Base-by-base conservation (phyloP, 2,888 invertebrate species). In the Erebia palarica region DNA sequence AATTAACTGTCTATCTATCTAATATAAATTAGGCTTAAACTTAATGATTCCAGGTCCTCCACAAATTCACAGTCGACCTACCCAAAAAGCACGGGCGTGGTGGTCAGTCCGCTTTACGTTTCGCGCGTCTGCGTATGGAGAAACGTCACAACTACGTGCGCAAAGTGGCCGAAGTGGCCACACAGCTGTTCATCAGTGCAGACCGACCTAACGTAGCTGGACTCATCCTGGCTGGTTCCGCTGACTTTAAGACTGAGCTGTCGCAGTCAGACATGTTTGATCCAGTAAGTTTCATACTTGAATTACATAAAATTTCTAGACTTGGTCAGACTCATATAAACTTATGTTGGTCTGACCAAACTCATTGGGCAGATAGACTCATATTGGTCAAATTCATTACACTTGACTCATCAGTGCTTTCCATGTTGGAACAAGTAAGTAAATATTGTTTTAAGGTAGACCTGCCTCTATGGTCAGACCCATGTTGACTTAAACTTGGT, bases 191-290 rank as follows among this genome's bases (percentile, higher is more conserved):
- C 94, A 99, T 99, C 85, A 96, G 98, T 78, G 99, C 98, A 77
- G 99, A 99, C 92, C 97, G 99, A 84, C 98, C 99, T 10, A 99
- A 99, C 88, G 98, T 99, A 75, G 98, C 99, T 69, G 99, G 99
- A 0, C 95, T 99, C 60, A 99, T 99, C 82, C 94, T 99, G 78
- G 99, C 99, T 78, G 99, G 99, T 94, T 99, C 99, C 80, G 99
- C 99, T 16, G 99, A 99, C 92, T 99, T 99, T 93, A 99, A 99
- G 95, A 99, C 99, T 78, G 99, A 99, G 91, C 96, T 99, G 82
- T 98, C 98, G 87, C 99, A 99, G 94, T 99, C 99, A 0, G 99
- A 99, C 88, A 99, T 99, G 99, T 99, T 99, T 92, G 99, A 99
- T 94, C 98, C 98, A 86, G 98, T 99, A 89, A 95, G 96, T 94